Evolutionary conservation across 2,797 vertebrate species (phyloP).

Genomic region (Sebastes wilsoni): DNA sequence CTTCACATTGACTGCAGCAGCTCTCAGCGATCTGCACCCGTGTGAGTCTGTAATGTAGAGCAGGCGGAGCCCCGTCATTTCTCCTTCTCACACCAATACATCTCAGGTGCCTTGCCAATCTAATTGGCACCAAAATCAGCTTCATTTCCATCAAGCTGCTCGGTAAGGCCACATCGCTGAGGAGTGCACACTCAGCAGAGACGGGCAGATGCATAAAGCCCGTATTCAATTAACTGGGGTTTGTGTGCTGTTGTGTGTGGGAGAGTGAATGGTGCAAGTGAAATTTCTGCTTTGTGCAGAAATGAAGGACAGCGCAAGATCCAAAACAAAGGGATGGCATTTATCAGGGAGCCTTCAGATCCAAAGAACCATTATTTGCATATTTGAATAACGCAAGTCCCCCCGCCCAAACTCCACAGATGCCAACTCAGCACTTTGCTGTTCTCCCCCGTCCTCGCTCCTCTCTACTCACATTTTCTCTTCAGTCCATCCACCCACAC

Average conservation of each 20-base stretch:
- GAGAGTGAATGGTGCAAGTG: not conserved
- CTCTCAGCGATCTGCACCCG: slow-evolving; percentile 10
- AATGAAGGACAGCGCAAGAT: slow-evolving; percentile 19
- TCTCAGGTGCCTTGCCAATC: slow-evolving; percentile 59
- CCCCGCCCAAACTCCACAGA: slow-evolving; percentile 4
- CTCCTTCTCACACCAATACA: slow-evolving; percentile 51
- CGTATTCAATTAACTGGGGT: slow-evolving; percentile 40
- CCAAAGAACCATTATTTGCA: slow-evolving; percentile 35
- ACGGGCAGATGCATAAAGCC: slow-evolving; percentile 19
- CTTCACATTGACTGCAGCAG: slow-evolving; percentile 26
- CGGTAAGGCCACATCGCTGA: slow-evolving; percentile 38
- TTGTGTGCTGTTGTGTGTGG: slow-evolving; percentile 20
- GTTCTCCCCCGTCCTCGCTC: not conserved
- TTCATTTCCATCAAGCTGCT: slow-evolving; percentile 63
- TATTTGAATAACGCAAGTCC: slow-evolving; percentile 47
- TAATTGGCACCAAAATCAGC: slow-evolving; percentile 65
- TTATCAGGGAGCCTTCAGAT: slow-evolving; percentile 33
- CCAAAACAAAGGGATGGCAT: slow-evolving; percentile 37
- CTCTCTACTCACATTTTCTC: slow-evolving; percentile 19
- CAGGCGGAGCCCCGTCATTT: slow-evolving; percentile 30
- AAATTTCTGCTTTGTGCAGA: slow-evolving; percentile 25
- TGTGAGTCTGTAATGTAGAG: slow-evolving; percentile 21
- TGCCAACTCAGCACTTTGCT: slow-evolving; percentile 42
- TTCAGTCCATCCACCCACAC: slow-evolving; percentile 21
- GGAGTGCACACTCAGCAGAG: slow-evolving; percentile 69